phyloP scores from a whole-genome alignment of 2,888 invertebrate genomes.

The Clostera curtula region DNA sequence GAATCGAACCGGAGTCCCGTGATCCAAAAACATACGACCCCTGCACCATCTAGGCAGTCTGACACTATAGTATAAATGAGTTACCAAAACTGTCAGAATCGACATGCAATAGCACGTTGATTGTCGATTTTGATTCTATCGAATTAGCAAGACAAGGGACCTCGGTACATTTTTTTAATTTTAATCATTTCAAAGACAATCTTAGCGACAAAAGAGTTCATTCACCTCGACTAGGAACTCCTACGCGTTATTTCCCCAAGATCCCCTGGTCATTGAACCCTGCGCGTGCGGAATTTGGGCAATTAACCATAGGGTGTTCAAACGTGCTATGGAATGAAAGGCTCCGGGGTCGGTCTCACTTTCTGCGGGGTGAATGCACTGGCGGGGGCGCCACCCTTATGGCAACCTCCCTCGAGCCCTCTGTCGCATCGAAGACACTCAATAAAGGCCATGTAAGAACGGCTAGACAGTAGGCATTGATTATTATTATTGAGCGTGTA shows the following conservation, averaged over 20 bases:
- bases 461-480: slow-evolving; percentile 25
- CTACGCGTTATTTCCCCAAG: slow-evolving; percentile 31
- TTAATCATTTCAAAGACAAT: not conserved
- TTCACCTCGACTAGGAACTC: slow-evolving; percentile 28
- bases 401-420: slow-evolving; percentile 45
- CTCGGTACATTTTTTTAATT: no score
- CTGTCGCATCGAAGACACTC: slow-evolving; percentile 61
- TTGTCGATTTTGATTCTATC: no score
- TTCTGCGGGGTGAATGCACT: slow-evolving; percentile 73
- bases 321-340: slow-evolving; percentile 56
- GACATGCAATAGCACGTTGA: not conserved
- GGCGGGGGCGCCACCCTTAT: slow-evolving; percentile 52
- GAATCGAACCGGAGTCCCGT: no score
- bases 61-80: no score
- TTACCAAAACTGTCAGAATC: no score
- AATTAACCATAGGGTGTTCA: slow-evolving; percentile 64
- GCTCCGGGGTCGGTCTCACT: slow-evolving; percentile 60
- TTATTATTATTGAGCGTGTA: slow-evolving; percentile 18
- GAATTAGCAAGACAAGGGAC: no score
- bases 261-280: slow-evolving; percentile 53
- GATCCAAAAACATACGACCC: no score
- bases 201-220: slow-evolving; percentile 10
- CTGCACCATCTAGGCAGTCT: no score
- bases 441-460: slow-evolving; percentile 43
- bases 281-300: slow-evolving; percentile 52